Percentiles rank a stretch among this genome's conserved stretches.
Conservation (phyloP, 2,113 vertebrate genomes). For the Camelus bactrianus region DNA sequence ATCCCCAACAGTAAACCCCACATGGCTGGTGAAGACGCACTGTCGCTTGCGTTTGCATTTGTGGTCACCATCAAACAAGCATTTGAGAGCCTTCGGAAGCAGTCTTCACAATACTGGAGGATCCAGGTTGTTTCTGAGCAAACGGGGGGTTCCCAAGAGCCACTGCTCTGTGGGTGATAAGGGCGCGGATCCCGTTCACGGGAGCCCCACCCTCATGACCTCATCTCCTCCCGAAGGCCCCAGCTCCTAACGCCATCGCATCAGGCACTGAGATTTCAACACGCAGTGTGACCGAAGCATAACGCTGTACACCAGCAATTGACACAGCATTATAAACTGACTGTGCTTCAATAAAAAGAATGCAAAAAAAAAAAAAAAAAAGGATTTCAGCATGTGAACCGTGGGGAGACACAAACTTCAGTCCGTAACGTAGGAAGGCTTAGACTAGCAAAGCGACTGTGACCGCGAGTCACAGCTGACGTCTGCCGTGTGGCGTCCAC, state of each 20-base stretch:
- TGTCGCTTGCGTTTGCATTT: neutral
- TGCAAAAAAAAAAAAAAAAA: no score
- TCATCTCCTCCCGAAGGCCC: neutral
- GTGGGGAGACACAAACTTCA: neutral
- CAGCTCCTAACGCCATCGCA: neutral
- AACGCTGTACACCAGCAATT: no score
- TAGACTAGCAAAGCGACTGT: accelerated
- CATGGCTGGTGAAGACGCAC: accelerated
- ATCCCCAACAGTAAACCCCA: no score
- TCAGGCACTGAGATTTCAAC: neutral
- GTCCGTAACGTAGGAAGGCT: neutral
- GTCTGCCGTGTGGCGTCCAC: no score
- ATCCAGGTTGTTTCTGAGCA: neutral
- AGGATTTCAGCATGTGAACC: accelerated
- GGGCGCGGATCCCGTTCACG: neutral
- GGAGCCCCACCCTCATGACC: neutral
- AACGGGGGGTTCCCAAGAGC: neutral
- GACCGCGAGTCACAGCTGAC: accelerated
- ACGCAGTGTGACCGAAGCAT: no score
- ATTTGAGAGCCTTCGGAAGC: neutral
- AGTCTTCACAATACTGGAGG: no score
- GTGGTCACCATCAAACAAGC: neutral
- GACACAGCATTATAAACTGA: no score
- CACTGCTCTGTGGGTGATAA: no score
- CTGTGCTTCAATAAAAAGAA: no score